Evolutionary conservation across 2,888 invertebrate genomes (phyloP).

Genomic region (Arrhopalites spinosus): DNA sequence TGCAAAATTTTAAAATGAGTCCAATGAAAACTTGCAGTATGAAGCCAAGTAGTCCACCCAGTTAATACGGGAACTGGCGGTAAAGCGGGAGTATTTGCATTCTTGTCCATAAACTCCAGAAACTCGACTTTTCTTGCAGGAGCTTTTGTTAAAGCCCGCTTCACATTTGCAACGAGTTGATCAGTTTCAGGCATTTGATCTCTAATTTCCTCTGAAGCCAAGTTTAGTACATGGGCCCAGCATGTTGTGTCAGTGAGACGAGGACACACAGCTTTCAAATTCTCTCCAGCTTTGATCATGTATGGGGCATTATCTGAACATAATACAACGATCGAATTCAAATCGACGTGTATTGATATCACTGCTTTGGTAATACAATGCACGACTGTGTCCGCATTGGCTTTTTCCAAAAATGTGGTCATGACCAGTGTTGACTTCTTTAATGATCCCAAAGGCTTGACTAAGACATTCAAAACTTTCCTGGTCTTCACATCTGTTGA

Average conservation of each 20-base stretch:
- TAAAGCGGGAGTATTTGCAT: neutral
- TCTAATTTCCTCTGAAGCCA: slow-evolving; percentile 3
- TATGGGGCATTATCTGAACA: slow-evolving; percentile 3
- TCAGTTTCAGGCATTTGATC: neutral
- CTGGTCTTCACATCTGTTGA: neutral
- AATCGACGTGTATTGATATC: neutral
- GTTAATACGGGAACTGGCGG: slow-evolving; percentile 11
- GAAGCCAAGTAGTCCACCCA: slow-evolving; percentile 12
- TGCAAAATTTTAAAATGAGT: neutral
- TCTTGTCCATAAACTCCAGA: no score
- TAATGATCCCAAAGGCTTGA: neutral
- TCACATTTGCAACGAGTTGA: neutral
- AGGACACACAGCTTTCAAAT: neutral
- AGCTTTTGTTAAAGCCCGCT: neutral
- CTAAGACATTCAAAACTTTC: slow-evolving; percentile 11
- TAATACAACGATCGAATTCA: neutral
- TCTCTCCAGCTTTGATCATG: slow-evolving; percentile 5
- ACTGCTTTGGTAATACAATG: neutral
- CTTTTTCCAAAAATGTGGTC: neutral
- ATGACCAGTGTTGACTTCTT: neutral
- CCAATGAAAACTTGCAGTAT: neutral
- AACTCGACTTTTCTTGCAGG: neutral
- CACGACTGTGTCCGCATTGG: neutral
- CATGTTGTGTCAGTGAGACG: neutral
- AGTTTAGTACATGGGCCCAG: slow-evolving; percentile 2